A percentile compares a stretch with the other conserved stretches of the same genome.
These are phyloP conservation scores for Phyllotreta cruciferae DNA, from an alignment of 2,888 invertebrate genomes.

Conservation along the genomic window DNA sequence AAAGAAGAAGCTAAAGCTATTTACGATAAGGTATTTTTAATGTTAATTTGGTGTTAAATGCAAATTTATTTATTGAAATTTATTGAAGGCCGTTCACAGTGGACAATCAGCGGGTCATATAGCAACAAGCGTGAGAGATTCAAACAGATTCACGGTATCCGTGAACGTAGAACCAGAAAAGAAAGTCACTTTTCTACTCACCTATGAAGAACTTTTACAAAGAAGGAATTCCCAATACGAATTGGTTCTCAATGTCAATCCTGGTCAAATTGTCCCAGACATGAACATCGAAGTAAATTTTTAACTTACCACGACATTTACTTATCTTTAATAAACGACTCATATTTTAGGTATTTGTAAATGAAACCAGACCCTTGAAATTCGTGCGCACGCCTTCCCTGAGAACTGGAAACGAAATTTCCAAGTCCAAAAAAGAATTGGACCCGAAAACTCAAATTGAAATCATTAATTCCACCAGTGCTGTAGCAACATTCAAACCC, in stretches of 20 bases:
- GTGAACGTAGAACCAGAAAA: slow-evolving; percentile 70
- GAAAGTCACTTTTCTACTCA: slow-evolving; percentile 71
- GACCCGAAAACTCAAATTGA: slow-evolving; percentile 52
- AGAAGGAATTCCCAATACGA: slow-evolving; percentile 71
- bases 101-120: slow-evolving; percentile 69
- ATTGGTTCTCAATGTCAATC: slow-evolving; percentile 71
- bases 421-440: slow-evolving; percentile 57
- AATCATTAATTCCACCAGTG: slow-evolving; percentile 45
- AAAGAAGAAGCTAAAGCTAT: slow-evolving; percentile 66
- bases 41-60: background rate
- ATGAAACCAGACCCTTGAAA: slow-evolving; percentile 67
- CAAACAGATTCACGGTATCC: slow-evolving; percentile 71
- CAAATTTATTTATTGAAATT: no score
- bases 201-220: slow-evolving; percentile 73
- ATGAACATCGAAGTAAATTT: slow-evolving; percentile 63
- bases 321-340: background rate
- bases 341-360: slow-evolving; percentile 62
- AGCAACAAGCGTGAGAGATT: slow-evolving; percentile 69
- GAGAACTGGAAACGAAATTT: slow-evolving; percentile 36
- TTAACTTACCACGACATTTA: slow-evolving; percentile 46
- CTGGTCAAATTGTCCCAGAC: slow-evolving; percentile 69
- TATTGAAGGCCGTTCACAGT: slow-evolving; percentile 62
- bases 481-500: slow-evolving; percentile 65
- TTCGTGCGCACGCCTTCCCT: slow-evolving; percentile 41
- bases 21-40: slow-evolving; percentile 58